These are phyloP conservation scores for Xiphorhynchus erythropygius DNA, from an alignment of 2,797 vertebrate species.

Conservation along the genomic window DNA sequence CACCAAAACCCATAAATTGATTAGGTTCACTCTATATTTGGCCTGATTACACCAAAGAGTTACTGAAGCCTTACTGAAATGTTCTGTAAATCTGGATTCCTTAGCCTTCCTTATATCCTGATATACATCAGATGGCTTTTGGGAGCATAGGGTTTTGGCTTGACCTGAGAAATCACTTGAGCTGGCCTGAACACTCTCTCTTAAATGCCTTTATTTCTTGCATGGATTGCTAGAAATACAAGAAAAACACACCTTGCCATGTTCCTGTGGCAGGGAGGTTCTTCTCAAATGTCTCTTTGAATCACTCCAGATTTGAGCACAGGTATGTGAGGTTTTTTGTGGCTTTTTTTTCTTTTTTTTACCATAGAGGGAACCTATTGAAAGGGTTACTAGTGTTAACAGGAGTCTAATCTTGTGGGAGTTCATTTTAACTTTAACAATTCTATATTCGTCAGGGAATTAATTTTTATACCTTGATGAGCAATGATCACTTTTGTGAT, in stretches of 20 bases:
- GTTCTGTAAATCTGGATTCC: background rate
- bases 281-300: background rate
- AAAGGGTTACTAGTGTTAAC: background rate
- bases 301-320: background rate
- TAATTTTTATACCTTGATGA: background rate
- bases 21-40: background rate
- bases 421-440: background rate
- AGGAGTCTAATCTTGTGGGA: background rate
- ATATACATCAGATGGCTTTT: background rate
- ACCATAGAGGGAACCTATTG: background rate
- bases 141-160: background rate
- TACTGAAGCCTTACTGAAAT: background rate
- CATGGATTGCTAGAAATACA: background rate
- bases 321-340: background rate
- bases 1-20: slow-evolving; percentile 6
- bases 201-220: background rate
- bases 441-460: background rate
- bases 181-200: background rate
- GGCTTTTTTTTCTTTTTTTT: background rate
- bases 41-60: background rate
- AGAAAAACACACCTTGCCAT: background rate
- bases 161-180: background rate
- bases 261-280: background rate
- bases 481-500: background rate
- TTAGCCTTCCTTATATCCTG: background rate